phyloP scores from a whole-genome alignment of 2,113 vertebrate species.

The Urocolius indicus region DNA sequence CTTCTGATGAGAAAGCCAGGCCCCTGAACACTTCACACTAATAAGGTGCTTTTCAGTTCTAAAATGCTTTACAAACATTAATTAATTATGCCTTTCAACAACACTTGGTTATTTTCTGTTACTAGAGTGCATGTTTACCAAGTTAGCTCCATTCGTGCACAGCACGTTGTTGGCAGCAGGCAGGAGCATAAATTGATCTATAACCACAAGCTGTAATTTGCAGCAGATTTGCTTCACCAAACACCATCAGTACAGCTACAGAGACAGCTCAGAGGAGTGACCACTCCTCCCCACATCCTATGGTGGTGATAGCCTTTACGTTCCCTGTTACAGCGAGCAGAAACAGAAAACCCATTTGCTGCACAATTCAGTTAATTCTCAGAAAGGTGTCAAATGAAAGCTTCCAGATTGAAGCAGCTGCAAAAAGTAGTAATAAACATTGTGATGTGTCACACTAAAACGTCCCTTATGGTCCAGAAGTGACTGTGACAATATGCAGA shows the following conservation, averaged over 20 bases:
- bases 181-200: slow-evolving; percentile 61
- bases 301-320: slow-evolving; percentile 22
- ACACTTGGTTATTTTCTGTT: slow-evolving; percentile 53
- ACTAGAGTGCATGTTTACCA: slow-evolving; percentile 48
- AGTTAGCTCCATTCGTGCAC: slow-evolving; percentile 38
- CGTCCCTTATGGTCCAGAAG: background rate
- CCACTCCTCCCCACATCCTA: background rate
- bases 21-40: slow-evolving; percentile 31
- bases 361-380: background rate
- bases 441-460: background rate
- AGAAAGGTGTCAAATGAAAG: background rate
- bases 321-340: background rate
- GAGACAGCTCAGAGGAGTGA: slow-evolving; percentile 5
- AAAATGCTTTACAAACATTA: slow-evolving; percentile 63
- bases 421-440: background rate
- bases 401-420: background rate
- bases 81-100: slow-evolving; percentile 67
- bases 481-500: background rate
- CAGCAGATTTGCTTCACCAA: slow-evolving; percentile 58
- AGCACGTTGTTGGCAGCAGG: slow-evolving; percentile 58
- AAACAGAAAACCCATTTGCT: background rate
- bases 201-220: slow-evolving; percentile 57
- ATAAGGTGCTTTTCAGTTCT: slow-evolving; percentile 51
- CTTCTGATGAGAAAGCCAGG: slow-evolving; percentile 5
- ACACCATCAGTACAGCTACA: slow-evolving; percentile 26